These are phyloP conservation scores for Parotocinclus haroldoi DNA, from an alignment of 2,797 vertebrate species.

Conservation along the genomic window DNA sequence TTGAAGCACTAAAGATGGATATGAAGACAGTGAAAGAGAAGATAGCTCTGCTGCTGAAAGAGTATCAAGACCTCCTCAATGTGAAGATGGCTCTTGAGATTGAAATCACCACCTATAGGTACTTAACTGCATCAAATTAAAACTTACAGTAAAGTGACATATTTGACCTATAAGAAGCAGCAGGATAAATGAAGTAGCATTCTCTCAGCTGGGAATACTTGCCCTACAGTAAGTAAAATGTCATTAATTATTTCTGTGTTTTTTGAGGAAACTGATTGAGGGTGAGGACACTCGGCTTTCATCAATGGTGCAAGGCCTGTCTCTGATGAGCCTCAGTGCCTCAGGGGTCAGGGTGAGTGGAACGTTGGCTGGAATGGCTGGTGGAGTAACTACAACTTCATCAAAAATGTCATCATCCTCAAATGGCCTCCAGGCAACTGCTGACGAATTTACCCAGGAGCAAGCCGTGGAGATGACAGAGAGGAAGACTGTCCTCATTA, in stretches of 20 bases:
- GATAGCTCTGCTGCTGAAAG: constrained; percentile 69
- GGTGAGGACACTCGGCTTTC: constrained; percentile 71
- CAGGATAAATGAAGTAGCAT: too few species aligned
- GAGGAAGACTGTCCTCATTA: constrained; percentile 72
- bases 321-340: constrained; percentile 42
- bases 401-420: constrained; percentile 28
- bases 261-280: constrained; percentile 73
- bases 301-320: constrained; percentile 57
- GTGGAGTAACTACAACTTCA: neutral
- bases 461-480: constrained; percentile 66
- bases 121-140: neutral
- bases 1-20: constrained; percentile 60
- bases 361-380: constrained; percentile 4
- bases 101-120: constrained; percentile 80
- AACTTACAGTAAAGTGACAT: too few species aligned
- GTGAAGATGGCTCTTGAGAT: constrained; percentile 78
- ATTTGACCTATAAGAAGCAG: too few species aligned
- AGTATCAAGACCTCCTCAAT: constrained; percentile 77
- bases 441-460: constrained; percentile 51
- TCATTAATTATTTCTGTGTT: neutral
- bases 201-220: too few species aligned
- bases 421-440: constrained; percentile 6
- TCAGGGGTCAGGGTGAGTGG: neutral
- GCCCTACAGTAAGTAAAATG: neutral
- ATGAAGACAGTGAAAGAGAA: constrained; percentile 71